phyloP scores from a whole-genome alignment of 1,140 invertebrate genomes.

The Armadillidium nasatum region DNA sequence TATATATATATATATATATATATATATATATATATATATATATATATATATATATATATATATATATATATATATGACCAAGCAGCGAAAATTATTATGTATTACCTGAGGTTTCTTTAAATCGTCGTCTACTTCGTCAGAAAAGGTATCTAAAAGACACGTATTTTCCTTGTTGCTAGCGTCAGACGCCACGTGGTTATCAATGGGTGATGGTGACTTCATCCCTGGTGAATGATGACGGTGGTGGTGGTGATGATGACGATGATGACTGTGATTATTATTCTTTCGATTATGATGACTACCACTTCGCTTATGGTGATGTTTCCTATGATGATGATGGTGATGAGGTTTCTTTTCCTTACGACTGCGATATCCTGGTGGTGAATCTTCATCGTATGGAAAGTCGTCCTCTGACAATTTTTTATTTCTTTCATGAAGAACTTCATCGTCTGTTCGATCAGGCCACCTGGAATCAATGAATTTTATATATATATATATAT shows the following conservation, averaged over 20 bases:
- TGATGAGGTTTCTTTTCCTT: background rate
- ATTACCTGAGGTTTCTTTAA: background rate
- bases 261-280: no score
- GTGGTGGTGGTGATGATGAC: background rate
- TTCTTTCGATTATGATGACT: no score
- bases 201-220: background rate
- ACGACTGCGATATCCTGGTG: background rate
- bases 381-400: background rate
- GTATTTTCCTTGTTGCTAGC: background rate
- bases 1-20: no score
- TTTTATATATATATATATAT: background rate
- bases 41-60: no score
- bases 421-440: background rate
- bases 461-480: no score
- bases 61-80: no score
- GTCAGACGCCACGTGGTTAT: background rate
- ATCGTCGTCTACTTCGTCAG: background rate
- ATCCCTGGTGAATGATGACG: background rate
- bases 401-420: background rate
- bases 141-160: background rate
- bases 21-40: no score
- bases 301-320: background rate
- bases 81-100: no score
- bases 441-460: background rate
- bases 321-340: background rate